phyloP scores from a whole-genome alignment of 2,797 vertebrate genomes.

The Mormyrus hasselquistii region DNA sequence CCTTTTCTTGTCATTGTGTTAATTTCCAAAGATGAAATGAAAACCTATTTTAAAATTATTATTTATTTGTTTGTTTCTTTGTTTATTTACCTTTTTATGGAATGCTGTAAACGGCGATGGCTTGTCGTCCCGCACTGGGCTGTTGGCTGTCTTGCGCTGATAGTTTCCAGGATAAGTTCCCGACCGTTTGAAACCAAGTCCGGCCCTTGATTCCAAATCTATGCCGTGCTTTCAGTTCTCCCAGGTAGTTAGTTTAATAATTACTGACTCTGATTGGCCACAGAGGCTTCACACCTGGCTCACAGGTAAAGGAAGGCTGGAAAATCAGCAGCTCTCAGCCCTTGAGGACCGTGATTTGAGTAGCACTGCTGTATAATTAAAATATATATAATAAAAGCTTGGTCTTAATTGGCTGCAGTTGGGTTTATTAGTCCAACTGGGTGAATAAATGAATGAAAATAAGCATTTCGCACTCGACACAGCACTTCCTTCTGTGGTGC shows the following conservation, averaged over 20 bases:
- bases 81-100: background rate
- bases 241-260: background rate
- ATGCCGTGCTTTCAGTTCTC: background rate
- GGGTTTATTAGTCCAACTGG: slow-evolving; percentile 2
- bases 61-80: background rate
- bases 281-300: background rate
- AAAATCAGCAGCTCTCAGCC: background rate
- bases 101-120: background rate
- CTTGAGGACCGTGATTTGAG: background rate
- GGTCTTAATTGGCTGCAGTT: background rate
- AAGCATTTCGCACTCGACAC: background rate
- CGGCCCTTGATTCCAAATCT: background rate
- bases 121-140: background rate
- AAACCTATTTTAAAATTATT: background rate
- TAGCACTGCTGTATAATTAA: background rate
- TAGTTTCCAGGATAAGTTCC: background rate
- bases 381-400: background rate
- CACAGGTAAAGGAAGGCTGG: background rate
- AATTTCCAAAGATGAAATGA: background rate
- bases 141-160: background rate
- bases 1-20: background rate
- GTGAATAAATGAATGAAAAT: background rate
- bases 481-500: background rate
- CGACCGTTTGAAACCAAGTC: background rate
- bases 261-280: background rate